Evolutionary conservation across 2,888 invertebrate species (phyloP), one percentile per base, ranked within the genome.

Genomic region (Eristalinus aeneus): DNA sequence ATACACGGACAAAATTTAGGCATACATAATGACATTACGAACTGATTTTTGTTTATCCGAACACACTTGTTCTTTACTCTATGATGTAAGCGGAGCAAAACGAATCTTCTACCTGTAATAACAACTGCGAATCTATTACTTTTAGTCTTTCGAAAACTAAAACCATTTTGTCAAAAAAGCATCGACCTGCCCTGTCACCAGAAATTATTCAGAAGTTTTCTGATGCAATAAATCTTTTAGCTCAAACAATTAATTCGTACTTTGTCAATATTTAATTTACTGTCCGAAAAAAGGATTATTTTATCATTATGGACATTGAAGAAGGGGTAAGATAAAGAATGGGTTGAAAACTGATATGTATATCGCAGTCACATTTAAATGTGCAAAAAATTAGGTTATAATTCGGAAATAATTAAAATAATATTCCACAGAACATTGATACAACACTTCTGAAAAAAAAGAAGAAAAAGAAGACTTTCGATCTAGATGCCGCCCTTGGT

Each of bases 401-500:
- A 58, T 54, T 6, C 10, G 5, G 39, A 53, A 86, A 53, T 86
- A 78, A 82, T 74, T 16, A 64, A 65, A 76, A 32, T 0, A 69
- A 77, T 54, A 20, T 20, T 27, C 36, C 89, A 23, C 79, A 94
- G 97, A 95, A 96, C 90, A 97, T 98, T 92, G 98, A 98, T 93
- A 97, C 97, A 31, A 95, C 96, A 88, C 92, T 97, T 89, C 94
- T 94, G 89, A 98, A 98, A 98, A 97, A 97, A 92, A 97, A 97
- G 93, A 97, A 97, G 94, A 97, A 97, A 94, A 97, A 97, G 94
- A 97, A 97, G 94, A 96, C 96, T 81, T 95, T 98, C 90, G 97
- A 97, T 91, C 93, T 98, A 91, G 97, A 98, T 92, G 96, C 97
- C 36, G 97, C 96, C 58, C 93, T 97, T 87, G 96, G 95, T 20